Conservation (phyloP, 2,797 vertebrate species). For the Sciurus carolinensis region DNA sequence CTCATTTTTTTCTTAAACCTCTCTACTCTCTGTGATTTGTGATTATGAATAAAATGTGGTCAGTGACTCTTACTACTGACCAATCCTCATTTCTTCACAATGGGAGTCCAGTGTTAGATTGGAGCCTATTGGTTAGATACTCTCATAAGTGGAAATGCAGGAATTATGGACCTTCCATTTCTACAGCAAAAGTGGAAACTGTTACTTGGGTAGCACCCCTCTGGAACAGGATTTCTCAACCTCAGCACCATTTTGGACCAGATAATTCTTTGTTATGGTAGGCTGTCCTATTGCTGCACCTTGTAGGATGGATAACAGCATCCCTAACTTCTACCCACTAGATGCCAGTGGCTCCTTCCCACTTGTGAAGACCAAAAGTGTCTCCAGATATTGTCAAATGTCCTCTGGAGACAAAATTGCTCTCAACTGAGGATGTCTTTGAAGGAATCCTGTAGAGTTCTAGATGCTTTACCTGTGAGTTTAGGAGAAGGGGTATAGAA, state of each 20-base stretch:
- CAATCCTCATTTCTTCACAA: neutral
- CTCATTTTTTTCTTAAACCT: neutral
- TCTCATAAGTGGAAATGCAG: neutral
- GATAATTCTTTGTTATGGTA: neutral
- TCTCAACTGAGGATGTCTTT: neutral
- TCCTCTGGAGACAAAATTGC: neutral
- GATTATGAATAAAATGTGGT: constrained; percentile 15
- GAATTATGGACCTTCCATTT: neutral
- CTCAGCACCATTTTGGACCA: neutral
- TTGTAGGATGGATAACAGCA: neutral
- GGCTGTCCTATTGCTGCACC: neutral
- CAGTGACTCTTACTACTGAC: neutral
- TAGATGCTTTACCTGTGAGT: neutral
- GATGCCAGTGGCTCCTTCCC: neutral
- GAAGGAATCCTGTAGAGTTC: neutral
- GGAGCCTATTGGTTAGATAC: neutral
- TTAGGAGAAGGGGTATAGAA: neutral
- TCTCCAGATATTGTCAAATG: neutral
- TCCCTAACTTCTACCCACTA: neutral
- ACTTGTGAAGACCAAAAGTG: neutral
- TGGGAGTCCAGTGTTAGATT: neutral
- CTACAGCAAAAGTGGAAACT: neutral
- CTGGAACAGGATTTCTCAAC: neutral
- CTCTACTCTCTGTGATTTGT: constrained; percentile 7
- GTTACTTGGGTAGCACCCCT: neutral